Percentiles rank a stretch among this genome's conserved stretches.
Evolutionary conservation across 1,140 invertebrate genomes (phyloP).

Genomic region (Archivesica marissinica): DNA sequence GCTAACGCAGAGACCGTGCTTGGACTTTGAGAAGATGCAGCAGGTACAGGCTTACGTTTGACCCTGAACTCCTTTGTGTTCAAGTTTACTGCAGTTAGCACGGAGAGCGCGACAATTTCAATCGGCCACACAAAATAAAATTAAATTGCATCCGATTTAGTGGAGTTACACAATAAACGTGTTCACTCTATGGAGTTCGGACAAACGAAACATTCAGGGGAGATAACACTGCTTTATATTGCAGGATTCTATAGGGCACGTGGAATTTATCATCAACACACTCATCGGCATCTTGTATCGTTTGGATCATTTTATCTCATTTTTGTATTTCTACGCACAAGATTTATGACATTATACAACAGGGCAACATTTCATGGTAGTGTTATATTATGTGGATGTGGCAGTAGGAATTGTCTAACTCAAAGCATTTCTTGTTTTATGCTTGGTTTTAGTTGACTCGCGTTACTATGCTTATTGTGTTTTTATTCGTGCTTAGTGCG

Average conservation of each 20-base stretch:
- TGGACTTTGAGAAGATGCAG: conserved; percentile 99
- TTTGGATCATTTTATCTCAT: conserved; percentile 3
- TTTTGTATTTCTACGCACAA: conserved; percentile 15
- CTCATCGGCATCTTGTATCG: conserved; percentile 4
- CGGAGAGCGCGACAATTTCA: conserved; percentile 51
- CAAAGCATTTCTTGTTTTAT: neutral
- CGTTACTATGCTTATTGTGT: neutral
- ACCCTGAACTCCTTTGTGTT: conserved; percentile 52
- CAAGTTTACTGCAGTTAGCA: conserved; percentile 11
- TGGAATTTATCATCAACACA: conserved; percentile 26
- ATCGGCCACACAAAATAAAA: conserved; percentile 15
- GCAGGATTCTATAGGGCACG: conserved; percentile 31
- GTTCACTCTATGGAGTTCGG: neutral
- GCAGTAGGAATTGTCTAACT: conserved; percentile 29
- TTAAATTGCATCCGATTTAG: neutral
- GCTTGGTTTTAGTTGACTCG: neutral
- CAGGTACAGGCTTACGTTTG: conserved; percentile 54
- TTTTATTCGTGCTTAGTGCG: neutral
- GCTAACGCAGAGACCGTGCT: conserved; percentile 91
- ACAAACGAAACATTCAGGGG: conserved; percentile 7
- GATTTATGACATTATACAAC: neutral
- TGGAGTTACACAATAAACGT: neutral
- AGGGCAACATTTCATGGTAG: neutral
- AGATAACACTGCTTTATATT: conserved; percentile 6
- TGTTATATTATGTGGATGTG: neutral